A percentile compares a stretch with the other conserved stretches of the same genome.
Conservation (phyloP, 2,113 vertebrate species). For the Anser cygnoides region DNA sequence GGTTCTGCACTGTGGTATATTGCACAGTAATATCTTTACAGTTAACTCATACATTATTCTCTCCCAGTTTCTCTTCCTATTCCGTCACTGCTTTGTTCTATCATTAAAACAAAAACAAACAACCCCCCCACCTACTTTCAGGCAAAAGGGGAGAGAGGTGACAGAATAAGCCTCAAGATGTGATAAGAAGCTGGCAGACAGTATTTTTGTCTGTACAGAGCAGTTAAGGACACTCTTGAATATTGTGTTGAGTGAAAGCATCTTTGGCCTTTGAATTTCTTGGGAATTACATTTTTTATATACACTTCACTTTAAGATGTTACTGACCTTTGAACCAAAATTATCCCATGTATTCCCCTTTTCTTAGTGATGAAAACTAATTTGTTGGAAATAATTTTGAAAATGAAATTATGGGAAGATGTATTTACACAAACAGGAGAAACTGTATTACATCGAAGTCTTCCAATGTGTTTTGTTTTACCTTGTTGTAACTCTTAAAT, state of each 20-base stretch:
- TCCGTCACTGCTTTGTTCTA: neutral
- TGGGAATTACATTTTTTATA: neutral
- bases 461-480: neutral
- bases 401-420: neutral
- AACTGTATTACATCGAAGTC: neutral
- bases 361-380: neutral
- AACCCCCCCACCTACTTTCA: neutral
- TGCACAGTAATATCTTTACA: neutral
- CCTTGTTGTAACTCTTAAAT: neutral
- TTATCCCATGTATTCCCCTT: neutral
- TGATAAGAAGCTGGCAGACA: neutral
- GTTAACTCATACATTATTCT: neutral
- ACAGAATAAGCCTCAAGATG: neutral
- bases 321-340: neutral
- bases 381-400: neutral
- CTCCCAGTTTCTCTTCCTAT: neutral
- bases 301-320: neutral
- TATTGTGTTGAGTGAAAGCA: neutral
- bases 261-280: neutral
- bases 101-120: neutral
- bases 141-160: neutral
- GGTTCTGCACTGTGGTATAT: neutral
- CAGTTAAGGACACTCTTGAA: neutral
- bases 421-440: neutral
- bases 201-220: neutral